Conservation (phyloP, 2,797 vertebrate genomes). For the Pyrocephalus nanus region DNA sequence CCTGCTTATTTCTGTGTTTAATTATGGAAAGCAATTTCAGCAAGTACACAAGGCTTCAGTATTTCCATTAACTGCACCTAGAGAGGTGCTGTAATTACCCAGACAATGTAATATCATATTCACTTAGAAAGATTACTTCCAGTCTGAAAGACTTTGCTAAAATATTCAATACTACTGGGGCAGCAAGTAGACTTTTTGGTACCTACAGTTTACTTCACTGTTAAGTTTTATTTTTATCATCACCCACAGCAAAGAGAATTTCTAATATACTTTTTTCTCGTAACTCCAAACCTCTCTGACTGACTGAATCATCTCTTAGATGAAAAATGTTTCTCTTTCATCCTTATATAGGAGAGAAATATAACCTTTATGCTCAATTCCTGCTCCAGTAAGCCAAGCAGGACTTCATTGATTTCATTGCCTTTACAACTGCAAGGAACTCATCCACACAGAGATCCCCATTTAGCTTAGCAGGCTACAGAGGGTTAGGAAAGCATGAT, state of each 20-base stretch:
- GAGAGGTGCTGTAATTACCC: no score
- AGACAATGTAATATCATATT: background rate
- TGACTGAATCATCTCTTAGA: background rate
- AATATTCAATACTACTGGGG: background rate
- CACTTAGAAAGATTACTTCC: background rate
- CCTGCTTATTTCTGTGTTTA: background rate
- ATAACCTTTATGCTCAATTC: conserved; percentile 2
- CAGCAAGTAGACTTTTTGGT: background rate
- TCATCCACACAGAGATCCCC: background rate
- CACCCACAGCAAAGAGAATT: conserved; percentile 1
- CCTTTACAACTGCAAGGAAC: background rate
- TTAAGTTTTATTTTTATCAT: background rate
- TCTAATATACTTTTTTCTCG: background rate
- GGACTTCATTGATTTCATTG: background rate
- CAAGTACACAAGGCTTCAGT: background rate
- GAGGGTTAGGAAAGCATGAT: background rate
- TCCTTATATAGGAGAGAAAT: background rate
- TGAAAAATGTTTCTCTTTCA: conserved; percentile 12
- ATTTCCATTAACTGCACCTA: no score
- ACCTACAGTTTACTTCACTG: background rate
- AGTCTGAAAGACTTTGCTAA: background rate
- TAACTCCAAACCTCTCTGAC: background rate
- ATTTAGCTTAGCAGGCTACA: background rate
- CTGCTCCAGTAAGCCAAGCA: conserved; percentile 14
- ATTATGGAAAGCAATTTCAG: background rate